These are phyloP conservation scores for Neotoma lepida DNA, from an alignment of 2,113 vertebrate genomes.

Conservation along the genomic window DNA sequence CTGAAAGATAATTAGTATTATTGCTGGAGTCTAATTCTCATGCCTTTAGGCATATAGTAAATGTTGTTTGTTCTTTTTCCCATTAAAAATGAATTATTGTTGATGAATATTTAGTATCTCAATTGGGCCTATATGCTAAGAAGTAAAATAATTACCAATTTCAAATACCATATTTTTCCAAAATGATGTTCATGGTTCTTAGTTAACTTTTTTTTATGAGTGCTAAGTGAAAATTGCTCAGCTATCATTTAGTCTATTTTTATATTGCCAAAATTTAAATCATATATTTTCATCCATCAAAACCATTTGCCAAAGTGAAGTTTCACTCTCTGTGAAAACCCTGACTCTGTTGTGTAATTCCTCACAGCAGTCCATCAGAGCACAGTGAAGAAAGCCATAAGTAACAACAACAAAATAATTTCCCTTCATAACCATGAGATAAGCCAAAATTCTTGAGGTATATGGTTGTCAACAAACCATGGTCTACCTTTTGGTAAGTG, in stretches of 20 bases:
- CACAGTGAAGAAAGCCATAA: slow-evolving; percentile 10
- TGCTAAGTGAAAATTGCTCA: background rate
- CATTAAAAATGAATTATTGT: background rate
- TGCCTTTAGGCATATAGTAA: background rate
- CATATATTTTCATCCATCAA: background rate
- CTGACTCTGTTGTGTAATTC: background rate
- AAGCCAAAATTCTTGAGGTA: background rate
- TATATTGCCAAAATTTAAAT: background rate
- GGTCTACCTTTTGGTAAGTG: background rate
- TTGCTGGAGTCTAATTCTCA: background rate
- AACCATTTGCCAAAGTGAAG: background rate
- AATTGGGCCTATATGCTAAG: background rate
- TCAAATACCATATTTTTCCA: background rate
- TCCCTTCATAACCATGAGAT: background rate
- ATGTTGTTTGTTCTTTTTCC: background rate
- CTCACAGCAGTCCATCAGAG: background rate
- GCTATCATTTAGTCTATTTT: background rate
- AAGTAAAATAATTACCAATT: background rate
- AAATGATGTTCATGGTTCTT: background rate
- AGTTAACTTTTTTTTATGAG: background rate
- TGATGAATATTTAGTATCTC: background rate
- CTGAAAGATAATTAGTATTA: background rate
- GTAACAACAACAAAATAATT: background rate
- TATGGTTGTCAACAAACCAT: background rate
- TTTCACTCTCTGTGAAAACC: background rate